Evolutionary conservation across 2,113 vertebrate species (phyloP), one percentile per base, ranked within the genome.

Genomic region (Oxyura jamaicensis): DNA sequence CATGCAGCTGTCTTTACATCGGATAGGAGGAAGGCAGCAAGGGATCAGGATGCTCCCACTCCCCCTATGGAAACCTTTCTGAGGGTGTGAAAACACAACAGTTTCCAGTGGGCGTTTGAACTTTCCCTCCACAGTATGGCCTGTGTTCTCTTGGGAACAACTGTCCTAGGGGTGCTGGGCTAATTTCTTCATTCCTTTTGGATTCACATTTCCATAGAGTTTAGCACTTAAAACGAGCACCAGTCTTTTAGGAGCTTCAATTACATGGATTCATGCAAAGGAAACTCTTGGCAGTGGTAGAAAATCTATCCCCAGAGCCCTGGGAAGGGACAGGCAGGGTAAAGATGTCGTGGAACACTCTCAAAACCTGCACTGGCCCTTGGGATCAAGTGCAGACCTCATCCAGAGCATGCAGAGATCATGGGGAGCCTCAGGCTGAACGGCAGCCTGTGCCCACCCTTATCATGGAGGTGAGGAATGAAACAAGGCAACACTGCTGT

Each of bases 101-200:
- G 83, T 21, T 88, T 41, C 50, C 78, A 83, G 63, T 22, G 74
- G 87, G 4, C 33, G 4, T 29, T 59, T 76, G 85, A 53, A 75
- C 71, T 85, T 65, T 91, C 41, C 8, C 35, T 80, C 52, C 36
- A 66, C 10, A 0, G 71, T 0, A 0, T 53, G 71, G 86, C 58
- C 58, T 76, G 66, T 73, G 62, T 71, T 68, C 56, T 65, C 69
- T 29, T 69, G 73, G 82, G 78, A 89, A 73, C 66, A 82, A 46
- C 58, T 48, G 69, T 79, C 91, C 90, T 50, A 79, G 87, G 71
- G 83, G 39, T 88, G 83, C 80, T 92, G 67, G 86, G 88, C 53
- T 87, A 82, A 75, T 50, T 28, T 93, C 86, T 72, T 94, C 48
- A 25, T 73, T 93, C 71, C 86, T 75, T 67, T 31, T 60, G 68